Percentiles rank a stretch among this genome's conserved stretches.
Conservation (phyloP, 2,797 vertebrate genomes). For the Sciurus carolinensis region DNA sequence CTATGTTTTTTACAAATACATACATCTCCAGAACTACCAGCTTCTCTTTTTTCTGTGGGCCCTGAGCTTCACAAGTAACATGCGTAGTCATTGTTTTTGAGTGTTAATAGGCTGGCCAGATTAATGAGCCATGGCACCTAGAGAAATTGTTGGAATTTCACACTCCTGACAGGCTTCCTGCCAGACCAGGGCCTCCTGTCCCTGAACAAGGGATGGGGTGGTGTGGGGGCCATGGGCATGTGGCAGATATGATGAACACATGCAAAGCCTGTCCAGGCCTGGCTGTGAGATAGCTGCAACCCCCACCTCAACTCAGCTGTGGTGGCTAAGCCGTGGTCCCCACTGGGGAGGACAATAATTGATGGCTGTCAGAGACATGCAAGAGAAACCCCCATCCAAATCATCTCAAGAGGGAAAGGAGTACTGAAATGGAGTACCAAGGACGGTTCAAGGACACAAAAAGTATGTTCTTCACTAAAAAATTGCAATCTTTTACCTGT, state of each 20-base stretch:
- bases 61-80: neutral
- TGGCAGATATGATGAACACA: neutral
- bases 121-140: neutral
- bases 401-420: neutral
- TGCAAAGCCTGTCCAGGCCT: neutral
- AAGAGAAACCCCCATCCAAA: neutral
- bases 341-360: neutral
- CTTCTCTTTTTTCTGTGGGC: neutral
- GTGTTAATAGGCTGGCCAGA: neutral
- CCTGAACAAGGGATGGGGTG: neutral
- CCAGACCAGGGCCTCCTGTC: neutral
- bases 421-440: neutral
- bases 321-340: neutral
- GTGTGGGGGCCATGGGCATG: neutral
- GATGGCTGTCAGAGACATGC: neutral
- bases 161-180: neutral
- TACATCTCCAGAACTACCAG: neutral
- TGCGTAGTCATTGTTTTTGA: neutral
- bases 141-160: neutral
- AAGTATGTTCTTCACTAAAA: conserved; percentile 7
- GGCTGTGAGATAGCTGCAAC: neutral
- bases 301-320: neutral
- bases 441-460: neutral
- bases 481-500: neutral
- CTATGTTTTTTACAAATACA: neutral